Evolutionary conservation across 1,140 invertebrate genomes (phyloP), one percentile per base, ranked within the genome.

Genomic region (Pseudobourletiella spinata): DNA sequence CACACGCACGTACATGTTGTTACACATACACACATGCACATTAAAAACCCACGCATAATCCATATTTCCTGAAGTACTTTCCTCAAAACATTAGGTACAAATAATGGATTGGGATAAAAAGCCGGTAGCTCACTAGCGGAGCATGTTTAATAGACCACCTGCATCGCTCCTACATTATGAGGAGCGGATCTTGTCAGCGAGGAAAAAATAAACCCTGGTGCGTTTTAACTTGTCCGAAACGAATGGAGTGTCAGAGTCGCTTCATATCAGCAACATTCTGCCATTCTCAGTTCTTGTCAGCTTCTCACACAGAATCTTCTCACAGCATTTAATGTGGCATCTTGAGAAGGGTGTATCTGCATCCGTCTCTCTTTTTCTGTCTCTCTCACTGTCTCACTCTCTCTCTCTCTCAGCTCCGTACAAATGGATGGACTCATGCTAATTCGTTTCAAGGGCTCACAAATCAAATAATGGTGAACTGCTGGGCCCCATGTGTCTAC

Each of bases 101-200:
- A 48, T 48, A 51, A 51, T 51, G 28, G 25, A 51, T 51, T 51
- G 25, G 48, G 28, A 51, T 3, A 61, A 59, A 61, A 61, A 55
- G 59, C 59, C 59, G 56, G 59, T 61, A 61, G 59, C 59, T 61
- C 51, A 44, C 59, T 61, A 42, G 51, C 26, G 28, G 59, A 54
- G 46, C 32, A 61, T 61, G 52, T 61, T 61, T 61, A 61, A 61
- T 61, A 30, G 59, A 61, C 59, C 59, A 61, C 59, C 59, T 61
- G 59, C 29, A 56, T 44, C 32, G 59, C 42, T 24, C 32, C 26
- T 28, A 32, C 42, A 61, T 61, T 61, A 61, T 55, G 26, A 55
- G 59, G 26, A 61, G 51, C 54, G 59, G n/a, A 55, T 55, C 59
- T 61, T 55, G 59, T 61, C 52, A 60, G 58, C 58, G 30, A 46